Base-by-base conservation (phyloP, 2,113 vertebrate genomes). In the Carlito syrichta region DNA sequence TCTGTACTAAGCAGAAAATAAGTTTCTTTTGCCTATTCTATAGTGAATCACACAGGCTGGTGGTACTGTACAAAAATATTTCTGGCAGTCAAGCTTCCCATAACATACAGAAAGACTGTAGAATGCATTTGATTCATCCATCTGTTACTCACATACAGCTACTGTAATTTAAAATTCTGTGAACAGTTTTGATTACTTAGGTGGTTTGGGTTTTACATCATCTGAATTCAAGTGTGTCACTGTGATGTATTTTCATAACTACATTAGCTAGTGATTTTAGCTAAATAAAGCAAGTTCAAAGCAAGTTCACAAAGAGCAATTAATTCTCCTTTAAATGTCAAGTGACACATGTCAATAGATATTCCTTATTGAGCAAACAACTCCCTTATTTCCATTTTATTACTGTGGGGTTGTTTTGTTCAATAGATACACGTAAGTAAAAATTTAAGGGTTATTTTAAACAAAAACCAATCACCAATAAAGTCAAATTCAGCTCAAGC, bases 181-280 rank as follows among this genome's bases (percentile, higher is more conserved):
- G 60, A 87, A 73, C 90, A 96, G 95, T 11, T n/a, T 27, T 89
- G 56, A 89, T 96, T 48, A 90, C 69, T 76, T 71, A 88, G 13
- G 63, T 83, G 6, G 95, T 78, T 56, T 94, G 95, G 76, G 73
- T 91, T 97, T 95, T 96, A 93, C 17, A 50, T 32, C 56, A 97
- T 86, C 94, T 91, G 52, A 81, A 96, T 97, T 71, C 73, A 92
- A 79, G 81, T 63, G 85, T 68, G 30, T 93, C 85, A 89, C 58
- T 93, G 23, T 93, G 96, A 66, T 71, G 54, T 27, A 92, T 95
- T 96, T 97, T 94, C 30, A 81, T 23, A n/a, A 79, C 77, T 86
- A 73, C 13, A 68, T 77, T 78, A 84, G 17, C 71, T 3, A 87
- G 17, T n/a, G n/a, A 94, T 63, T 96, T 91, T 54, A 56, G 38